These are phyloP conservation scores for Oegoconia quadripuncta DNA, from an alignment of 2,888 invertebrate genomes.

Conservation along the genomic window DNA sequence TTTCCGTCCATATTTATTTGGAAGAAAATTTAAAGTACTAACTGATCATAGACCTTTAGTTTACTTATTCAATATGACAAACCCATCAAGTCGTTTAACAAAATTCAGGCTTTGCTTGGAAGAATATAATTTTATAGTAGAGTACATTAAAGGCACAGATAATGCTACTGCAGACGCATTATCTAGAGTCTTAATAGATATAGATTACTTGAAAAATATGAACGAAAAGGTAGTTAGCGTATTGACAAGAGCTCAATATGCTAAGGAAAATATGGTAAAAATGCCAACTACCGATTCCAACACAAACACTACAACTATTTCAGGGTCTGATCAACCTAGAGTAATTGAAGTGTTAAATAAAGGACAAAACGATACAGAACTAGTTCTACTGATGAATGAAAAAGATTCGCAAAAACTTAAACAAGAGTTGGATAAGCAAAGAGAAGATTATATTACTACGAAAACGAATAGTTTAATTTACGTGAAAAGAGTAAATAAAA, in stretches of 20 bases:
- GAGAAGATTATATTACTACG: too few species aligned
- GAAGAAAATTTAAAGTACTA: too few species aligned
- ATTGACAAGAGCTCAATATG: slow-evolving; percentile 13
- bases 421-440: too few species aligned
- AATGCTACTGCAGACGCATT: slow-evolving; percentile 17
- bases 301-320: too few species aligned
- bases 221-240: slow-evolving; percentile 6
- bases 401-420: too few species aligned
- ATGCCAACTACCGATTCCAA: neutral
- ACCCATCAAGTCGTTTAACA: too few species aligned
- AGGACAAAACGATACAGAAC: too few species aligned
- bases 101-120: slow-evolving; percentile 9
- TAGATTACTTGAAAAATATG: slow-evolving; percentile 13
- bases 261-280: slow-evolving; percentile 1
- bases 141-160: slow-evolving; percentile 14
- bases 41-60: too few species aligned
- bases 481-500: neutral
- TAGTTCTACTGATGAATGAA: too few species aligned
- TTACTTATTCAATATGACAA: too few species aligned
- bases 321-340: slow-evolving; percentile 8
- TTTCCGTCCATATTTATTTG: neutral
- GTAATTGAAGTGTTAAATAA: slow-evolving; percentile 1
- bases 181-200: slow-evolving; percentile 9
- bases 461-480: too few species aligned
- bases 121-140: slow-evolving; percentile 14